Evolutionary conservation across 1,140 invertebrate species (phyloP).

Genomic region (Tetramorium alpestre): DNA sequence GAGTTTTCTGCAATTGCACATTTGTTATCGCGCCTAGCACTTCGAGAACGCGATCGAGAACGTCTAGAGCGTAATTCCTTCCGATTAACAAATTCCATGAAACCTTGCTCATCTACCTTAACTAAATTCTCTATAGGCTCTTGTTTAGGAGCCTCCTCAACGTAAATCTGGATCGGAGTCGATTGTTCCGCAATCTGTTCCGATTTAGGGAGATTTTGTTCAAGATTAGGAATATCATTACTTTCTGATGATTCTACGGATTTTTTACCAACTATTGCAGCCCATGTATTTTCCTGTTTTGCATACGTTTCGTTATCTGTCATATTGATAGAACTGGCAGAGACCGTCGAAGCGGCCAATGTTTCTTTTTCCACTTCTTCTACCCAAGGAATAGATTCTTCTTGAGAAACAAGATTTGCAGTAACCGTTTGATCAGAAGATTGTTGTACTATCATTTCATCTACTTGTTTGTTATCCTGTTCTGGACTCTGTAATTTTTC

Average conservation of each 20-base stretch:
- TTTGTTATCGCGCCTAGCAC: constrained; percentile 64
- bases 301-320: background rate
- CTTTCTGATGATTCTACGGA: constrained; percentile 40
- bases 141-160: constrained; percentile 74
- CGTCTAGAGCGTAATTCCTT: constrained; percentile 81
- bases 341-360: background rate
- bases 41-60: constrained; percentile 84
- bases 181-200: constrained; percentile 43
- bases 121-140: constrained; percentile 80
- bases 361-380: constrained; percentile 61
- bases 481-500: background rate
- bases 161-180: constrained; percentile 83
- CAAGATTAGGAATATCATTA: background rate
- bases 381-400: constrained; percentile 47
- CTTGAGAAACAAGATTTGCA: background rate
- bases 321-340: background rate
- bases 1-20: background rate
- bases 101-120: constrained; percentile 85
- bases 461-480: background rate
- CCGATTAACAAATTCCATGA: constrained; percentile 84
- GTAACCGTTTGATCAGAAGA: background rate
- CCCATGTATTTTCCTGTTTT: constrained; percentile 72
- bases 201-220: constrained; percentile 18
- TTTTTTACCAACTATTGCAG: constrained; percentile 73
- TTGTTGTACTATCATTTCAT: background rate